A percentile compares a stretch with the other conserved stretches of the same genome.
These are phyloP conservation scores for Volucella bombylans DNA, from an alignment of 2,888 invertebrate genomes.

Conservation along the genomic window DNA sequence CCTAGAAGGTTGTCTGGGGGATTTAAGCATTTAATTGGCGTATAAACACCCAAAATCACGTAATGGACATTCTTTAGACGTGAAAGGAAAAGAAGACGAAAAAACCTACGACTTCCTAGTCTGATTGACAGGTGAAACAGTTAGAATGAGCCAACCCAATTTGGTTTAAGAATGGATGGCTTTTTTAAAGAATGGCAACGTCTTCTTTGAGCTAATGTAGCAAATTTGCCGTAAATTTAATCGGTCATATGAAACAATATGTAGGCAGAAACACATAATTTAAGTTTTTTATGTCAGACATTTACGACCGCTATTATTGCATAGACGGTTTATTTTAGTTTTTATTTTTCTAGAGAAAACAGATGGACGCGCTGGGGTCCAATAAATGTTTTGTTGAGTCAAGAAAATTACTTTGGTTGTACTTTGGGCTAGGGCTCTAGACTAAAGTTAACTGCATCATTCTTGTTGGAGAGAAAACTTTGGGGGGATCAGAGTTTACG, in stretches of 20 bases:
- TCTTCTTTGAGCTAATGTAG: conserved; percentile 8
- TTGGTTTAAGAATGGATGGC: background rate
- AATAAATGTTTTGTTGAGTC: too few species aligned
- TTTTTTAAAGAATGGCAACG: conserved; percentile 13
- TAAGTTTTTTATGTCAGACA: too few species aligned
- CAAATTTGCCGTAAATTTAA: conserved; percentile 14
- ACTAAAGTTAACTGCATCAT: too few species aligned
- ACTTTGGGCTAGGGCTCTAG: too few species aligned
- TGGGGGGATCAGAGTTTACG: too few species aligned
- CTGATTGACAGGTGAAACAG: conserved; percentile 15
- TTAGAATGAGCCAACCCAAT: conserved; percentile 3
- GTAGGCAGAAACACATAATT: too few species aligned
- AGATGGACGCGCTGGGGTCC: too few species aligned
- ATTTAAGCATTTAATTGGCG: conserved; percentile 50
- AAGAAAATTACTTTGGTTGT: too few species aligned
- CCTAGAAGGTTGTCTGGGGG: conserved; percentile 21
- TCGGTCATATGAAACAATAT: background rate
- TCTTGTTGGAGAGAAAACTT: too few species aligned
- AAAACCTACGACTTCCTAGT: conserved; percentile 24
- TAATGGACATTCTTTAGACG: conserved; percentile 11
- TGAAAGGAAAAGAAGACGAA: conserved; percentile 22
- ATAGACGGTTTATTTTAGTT: too few species aligned
- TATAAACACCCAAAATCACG: conserved; percentile 35
- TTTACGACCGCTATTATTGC: too few species aligned
- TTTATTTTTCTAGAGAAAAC: too few species aligned